Evolutionary conservation across 1,140 invertebrate species (phyloP), one percentile per base, ranked within the genome.

Genomic region (Babylonia areolata): DNA sequence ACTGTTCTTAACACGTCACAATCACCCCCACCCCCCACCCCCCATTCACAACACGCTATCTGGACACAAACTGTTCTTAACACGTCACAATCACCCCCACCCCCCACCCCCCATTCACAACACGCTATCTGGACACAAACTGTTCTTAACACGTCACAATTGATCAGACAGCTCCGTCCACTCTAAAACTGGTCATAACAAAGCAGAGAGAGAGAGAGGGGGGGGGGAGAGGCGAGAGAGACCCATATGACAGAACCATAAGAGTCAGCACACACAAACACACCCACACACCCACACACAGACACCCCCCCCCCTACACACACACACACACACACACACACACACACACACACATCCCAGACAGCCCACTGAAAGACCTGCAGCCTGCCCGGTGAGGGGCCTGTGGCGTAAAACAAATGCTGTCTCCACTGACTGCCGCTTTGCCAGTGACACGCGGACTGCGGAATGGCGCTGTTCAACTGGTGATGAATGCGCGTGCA

Each of bases 211-310:
- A n/a, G n/a, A n/a, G n/a, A n/a, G n/a, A n/a, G n/a, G n/a, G n/a
- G n/a, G n/a, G n/a, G n/a, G n/a, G n/a, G n/a, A n/a, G n/a, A n/a
- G n/a, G n/a, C n/a, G n/a, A n/a, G n/a, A n/a, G n/a, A n/a, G n/a
- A n/a, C n/a, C n/a, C n/a, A n/a, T n/a, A n/a, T n/a, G n/a, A n/a
- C n/a, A n/a, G n/a, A n/a, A n/a, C n/a, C n/a, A n/a, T n/a, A n/a
- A 11, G 23, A 23, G 3, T 31, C 20, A 6, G 5, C 58, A 23
- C 58, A 69, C 58, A 69, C 58, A 69, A 6, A 69, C 58, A 69
- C 58, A 69, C 58, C 20, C 58, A 69, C 58, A 69, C 58, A 69
- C n/a, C n/a, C 58, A 69, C 58, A 69, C 58, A 69, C 58, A 69
- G 6, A 69, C 58, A 69, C 58, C 58, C n/a, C n/a, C n/a, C n/a